Evolutionary conservation across 2,888 invertebrate genomes (phyloP).

Genomic region (Horisme vitalbata): DNA sequence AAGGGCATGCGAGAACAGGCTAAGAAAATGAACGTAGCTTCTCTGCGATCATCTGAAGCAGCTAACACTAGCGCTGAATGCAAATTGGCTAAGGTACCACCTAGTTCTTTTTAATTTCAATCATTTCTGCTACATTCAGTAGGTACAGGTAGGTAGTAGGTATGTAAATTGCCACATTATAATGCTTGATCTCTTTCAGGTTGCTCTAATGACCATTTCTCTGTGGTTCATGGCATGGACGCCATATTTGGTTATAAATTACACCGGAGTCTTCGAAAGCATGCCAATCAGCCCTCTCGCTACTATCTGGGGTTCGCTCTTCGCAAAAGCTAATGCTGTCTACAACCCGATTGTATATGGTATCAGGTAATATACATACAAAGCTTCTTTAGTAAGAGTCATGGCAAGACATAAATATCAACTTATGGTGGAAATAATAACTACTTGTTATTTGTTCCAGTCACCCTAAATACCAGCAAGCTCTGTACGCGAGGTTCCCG

Average conservation of each 20-base stretch:
- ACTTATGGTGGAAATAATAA: too few species aligned
- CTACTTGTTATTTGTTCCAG: conserved; percentile 65
- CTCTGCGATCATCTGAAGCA: conserved; percentile 90
- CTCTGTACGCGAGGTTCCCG: conserved; percentile 90
- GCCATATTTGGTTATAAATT: conserved; percentile 93
- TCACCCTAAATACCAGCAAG: conserved; percentile 91
- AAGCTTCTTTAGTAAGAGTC: background rate
- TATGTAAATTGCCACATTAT: too few species aligned
- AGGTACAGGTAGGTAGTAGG: too few species aligned
- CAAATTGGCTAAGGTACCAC: conserved; percentile 93
- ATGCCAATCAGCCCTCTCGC: conserved; percentile 89
- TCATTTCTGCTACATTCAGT: too few species aligned
- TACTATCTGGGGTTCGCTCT: conserved; percentile 94
- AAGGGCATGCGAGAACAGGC: conserved; percentile 94
- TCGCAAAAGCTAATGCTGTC: conserved; percentile 95
- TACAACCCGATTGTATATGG: conserved; percentile 96
- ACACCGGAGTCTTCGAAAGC: conserved; percentile 89
- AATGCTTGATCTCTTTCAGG: too few species aligned
- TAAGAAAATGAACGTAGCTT: conserved; percentile 96
- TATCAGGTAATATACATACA: conserved; percentile 85
- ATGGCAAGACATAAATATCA: too few species aligned
- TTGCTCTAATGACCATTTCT: conserved; percentile 94
- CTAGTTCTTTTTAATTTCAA: too few species aligned
- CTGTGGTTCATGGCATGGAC: conserved; percentile 97
- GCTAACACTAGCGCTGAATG: conserved; percentile 92